Conservation (phyloP, 2,797 vertebrate species). For the Mus spretus region DNA sequence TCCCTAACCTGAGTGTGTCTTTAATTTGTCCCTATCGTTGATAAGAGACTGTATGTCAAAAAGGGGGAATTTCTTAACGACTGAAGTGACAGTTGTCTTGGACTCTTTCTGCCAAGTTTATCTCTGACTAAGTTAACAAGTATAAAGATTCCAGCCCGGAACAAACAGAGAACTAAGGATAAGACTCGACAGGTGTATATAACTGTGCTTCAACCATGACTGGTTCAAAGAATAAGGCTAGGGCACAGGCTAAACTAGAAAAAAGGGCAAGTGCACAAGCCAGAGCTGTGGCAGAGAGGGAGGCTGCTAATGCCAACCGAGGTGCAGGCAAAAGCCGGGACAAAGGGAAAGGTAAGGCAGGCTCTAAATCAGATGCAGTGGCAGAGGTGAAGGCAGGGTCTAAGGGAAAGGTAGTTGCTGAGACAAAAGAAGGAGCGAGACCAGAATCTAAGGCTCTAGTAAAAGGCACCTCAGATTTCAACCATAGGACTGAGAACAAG, state of each 20-base stretch:
- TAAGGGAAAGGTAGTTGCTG: slow-evolving; percentile 55
- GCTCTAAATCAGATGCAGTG: background rate
- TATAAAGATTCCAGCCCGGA: slow-evolving; percentile 18
- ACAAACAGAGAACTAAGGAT: slow-evolving; percentile 40
- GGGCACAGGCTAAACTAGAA: slow-evolving; percentile 63
- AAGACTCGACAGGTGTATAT: slow-evolving; percentile 1
- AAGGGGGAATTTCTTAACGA: slow-evolving; percentile 37
- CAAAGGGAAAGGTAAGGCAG: slow-evolving; percentile 64
- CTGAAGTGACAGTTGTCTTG: slow-evolving; percentile 24
- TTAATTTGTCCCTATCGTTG: slow-evolving; percentile 2
- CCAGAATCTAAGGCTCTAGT: slow-evolving; percentile 28
- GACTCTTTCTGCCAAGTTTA: slow-evolving; percentile 38
- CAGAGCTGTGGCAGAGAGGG: slow-evolving; percentile 58
- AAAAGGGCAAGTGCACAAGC: slow-evolving; percentile 48
- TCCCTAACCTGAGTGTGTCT: slow-evolving; percentile 25
- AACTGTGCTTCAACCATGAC: slow-evolving; percentile 68
- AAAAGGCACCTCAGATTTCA: slow-evolving; percentile 7
- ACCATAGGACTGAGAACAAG: slow-evolving; percentile 17
- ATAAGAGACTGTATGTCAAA: slow-evolving; percentile 41
- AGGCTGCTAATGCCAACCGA: background rate
- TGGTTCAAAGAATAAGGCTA: slow-evolving; percentile 65
- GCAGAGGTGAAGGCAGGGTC: slow-evolving; percentile 20
- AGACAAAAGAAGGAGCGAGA: slow-evolving; percentile 40
- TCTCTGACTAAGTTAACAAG: slow-evolving; percentile 43
- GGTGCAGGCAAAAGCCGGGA: slow-evolving; percentile 46